phyloP scores from a whole-genome alignment of 2,888 invertebrate genomes.

The Habroteleia sp. region DNA sequence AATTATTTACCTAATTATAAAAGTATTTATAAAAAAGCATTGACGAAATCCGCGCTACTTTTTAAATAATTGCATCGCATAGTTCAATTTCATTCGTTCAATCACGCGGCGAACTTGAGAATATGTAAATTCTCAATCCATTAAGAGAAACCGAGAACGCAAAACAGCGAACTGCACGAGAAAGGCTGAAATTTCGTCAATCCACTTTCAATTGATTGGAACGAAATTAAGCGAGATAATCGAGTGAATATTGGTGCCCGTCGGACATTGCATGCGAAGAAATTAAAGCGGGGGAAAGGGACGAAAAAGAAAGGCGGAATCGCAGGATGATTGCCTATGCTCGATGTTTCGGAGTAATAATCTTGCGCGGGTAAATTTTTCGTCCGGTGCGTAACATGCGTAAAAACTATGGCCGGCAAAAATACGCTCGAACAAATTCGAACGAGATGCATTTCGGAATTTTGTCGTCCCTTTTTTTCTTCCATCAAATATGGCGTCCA shows the following conservation, averaged over 20 bases:
- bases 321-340: conserved; percentile 10
- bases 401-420: conserved; percentile 2
- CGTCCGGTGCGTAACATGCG: neutral
- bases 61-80: too few relatives aligned
- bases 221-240: conserved; percentile 69
- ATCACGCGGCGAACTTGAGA: too few relatives aligned
- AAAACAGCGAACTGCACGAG: conserved; percentile 33
- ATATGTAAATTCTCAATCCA: too few relatives aligned
- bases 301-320: conserved; percentile 7
- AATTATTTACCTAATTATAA: too few relatives aligned
- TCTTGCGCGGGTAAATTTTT: conserved; percentile 9
- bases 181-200: conserved; percentile 60
- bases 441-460: conserved; percentile 20
- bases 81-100: too few relatives aligned
- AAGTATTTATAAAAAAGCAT: too few relatives aligned
- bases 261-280: conserved; percentile 45
- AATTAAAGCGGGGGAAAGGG: conserved; percentile 36
- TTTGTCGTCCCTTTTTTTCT: conserved; percentile 13
- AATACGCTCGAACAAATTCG: too few relatives aligned
- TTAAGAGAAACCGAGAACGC: too few relatives aligned
- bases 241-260: conserved; percentile 50
- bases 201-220: conserved; percentile 69
- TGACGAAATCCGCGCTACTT: too few relatives aligned
- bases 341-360: conserved; percentile 19
- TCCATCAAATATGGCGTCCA: conserved; percentile 1